phyloP scores from a whole-genome alignment of 2,797 vertebrate genomes.

The Pampus argenteus region DNA sequence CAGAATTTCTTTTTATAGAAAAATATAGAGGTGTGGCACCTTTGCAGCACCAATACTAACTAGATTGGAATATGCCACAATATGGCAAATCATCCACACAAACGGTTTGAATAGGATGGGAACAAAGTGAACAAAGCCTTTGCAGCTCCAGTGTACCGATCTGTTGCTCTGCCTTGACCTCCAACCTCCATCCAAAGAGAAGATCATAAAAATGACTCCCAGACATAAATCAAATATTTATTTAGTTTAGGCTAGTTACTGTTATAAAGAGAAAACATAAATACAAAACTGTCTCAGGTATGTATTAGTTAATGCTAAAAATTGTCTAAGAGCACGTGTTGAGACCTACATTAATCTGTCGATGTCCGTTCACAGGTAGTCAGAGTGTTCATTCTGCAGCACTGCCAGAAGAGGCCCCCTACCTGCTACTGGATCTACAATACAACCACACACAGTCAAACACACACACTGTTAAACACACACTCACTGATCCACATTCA shows the following conservation, averaged over 20 bases:
- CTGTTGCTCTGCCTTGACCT: not conserved
- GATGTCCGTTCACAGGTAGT: constrained; percentile 55
- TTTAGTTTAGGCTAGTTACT: not conserved
- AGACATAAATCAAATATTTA: not conserved
- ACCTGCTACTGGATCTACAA: constrained; percentile 61
- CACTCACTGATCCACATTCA: constrained; percentile 42
- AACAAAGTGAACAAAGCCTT: not conserved
- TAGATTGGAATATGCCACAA: not conserved
- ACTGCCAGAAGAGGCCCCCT: constrained; percentile 62
- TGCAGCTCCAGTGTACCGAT: not conserved
- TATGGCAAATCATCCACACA: not conserved
- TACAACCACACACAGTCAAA: constrained; percentile 65
- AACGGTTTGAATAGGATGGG: not conserved
- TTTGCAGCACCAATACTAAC: not conserved
- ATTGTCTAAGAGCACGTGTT: not conserved
- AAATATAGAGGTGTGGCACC: not conserved
- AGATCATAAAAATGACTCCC: not conserved
- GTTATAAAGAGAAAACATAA: too few relatives aligned
- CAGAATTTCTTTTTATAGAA: not conserved
- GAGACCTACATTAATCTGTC: not conserved
- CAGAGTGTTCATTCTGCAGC: constrained; percentile 62
- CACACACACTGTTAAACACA: constrained; percentile 33
- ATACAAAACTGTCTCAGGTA: too few relatives aligned
- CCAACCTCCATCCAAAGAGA: not conserved
- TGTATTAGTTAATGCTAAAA: not conserved